phyloP scores from a whole-genome alignment of 2,888 invertebrate genomes.

The Zonitis immaculata region DNA sequence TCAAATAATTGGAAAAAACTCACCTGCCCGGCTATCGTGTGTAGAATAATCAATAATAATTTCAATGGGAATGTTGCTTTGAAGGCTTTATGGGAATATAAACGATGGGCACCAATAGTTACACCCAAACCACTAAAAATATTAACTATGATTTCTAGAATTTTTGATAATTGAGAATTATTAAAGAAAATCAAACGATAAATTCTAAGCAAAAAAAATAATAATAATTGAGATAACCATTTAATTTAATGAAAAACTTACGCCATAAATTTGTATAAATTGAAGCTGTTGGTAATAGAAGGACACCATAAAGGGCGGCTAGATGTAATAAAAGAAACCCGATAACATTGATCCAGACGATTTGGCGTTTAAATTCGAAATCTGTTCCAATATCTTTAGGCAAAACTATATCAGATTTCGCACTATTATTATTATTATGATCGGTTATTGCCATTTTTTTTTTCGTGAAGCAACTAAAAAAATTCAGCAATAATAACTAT shows the following conservation, averaged over 20 bases:
- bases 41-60: conserved; percentile 58
- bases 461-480: too few species aligned
- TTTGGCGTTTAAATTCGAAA: conserved; percentile 49
- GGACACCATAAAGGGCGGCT: conserved; percentile 50
- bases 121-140: conserved; percentile 55
- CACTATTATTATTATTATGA: too few species aligned
- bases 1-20: too few species aligned
- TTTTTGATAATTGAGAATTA: too few species aligned
- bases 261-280: conserved; percentile 42
- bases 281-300: conserved; percentile 36
- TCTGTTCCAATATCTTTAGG: conserved; percentile 52
- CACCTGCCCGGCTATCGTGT: conserved; percentile 76
- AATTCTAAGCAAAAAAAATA: too few species aligned
- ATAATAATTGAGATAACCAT: too few species aligned
- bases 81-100: conserved; percentile 73
- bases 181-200: too few species aligned
- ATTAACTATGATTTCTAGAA: conserved; percentile 34
- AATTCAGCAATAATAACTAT: too few species aligned
- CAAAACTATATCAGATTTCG: conserved; percentile 19
- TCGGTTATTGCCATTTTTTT: not conserved
- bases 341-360: conserved; percentile 61
- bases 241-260: conserved; percentile 36
- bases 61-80: conserved; percentile 64
- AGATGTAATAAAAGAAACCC: conserved; percentile 57
- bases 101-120: conserved; percentile 76